These are phyloP conservation scores for Apeltes quadracus DNA, from an alignment of 2,113 vertebrate genomes.

Conservation along the genomic window DNA sequence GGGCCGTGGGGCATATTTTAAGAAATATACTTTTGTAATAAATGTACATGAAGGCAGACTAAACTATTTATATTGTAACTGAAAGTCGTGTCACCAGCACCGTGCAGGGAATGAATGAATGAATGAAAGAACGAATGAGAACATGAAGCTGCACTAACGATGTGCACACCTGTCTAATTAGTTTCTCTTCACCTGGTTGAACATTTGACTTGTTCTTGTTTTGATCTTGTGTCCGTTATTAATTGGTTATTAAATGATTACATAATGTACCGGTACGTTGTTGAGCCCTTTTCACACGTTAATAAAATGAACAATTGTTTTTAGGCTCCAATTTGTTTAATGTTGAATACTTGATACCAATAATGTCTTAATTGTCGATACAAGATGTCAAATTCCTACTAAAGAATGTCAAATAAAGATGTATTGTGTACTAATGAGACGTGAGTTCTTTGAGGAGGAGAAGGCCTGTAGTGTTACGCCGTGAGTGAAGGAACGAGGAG, in stretches of 20 bases:
- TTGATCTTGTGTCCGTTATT: too few relatives aligned
- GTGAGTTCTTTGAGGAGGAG: too few relatives aligned
- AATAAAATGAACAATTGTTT: not conserved
- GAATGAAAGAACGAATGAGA: constrained; percentile 3
- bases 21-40: not conserved
- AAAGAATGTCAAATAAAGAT: too few relatives aligned
- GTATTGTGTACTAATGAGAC: too few relatives aligned
- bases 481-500: too few relatives aligned
- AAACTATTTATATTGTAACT: not conserved
- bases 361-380: not conserved
- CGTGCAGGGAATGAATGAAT: not conserved
- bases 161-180: not conserved
- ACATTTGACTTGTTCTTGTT: too few relatives aligned
- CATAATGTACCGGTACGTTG: not conserved
- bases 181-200: too few relatives aligned
- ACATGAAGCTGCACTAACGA: not conserved
- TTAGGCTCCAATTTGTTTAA: not conserved
- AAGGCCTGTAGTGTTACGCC: too few relatives aligned
- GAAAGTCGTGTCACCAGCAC: not conserved
- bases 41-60: not conserved
- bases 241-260: not conserved
- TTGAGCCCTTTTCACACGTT: not conserved
- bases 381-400: too few relatives aligned
- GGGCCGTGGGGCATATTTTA: not conserved
- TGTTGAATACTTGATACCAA: not conserved